Base-by-base conservation (phyloP, 2,797 vertebrate species). In the Oryzias sinensis region DNA sequence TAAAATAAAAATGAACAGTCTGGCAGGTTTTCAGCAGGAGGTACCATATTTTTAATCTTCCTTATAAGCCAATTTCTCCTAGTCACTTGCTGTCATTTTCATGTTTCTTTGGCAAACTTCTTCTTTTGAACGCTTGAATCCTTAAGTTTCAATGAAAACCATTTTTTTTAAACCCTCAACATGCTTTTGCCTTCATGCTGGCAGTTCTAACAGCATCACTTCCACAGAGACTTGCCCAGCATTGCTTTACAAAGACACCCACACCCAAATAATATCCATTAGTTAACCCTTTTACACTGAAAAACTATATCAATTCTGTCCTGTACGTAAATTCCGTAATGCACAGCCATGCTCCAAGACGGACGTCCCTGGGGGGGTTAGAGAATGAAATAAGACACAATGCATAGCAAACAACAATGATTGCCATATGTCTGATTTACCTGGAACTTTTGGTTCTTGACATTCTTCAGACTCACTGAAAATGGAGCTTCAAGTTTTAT, bases 131-230 rank as follows among this genome's bases (percentile, higher is more conserved):
- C 46, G 50, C 27, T 55, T 55, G 16, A 57, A 3, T 49, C 41
- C 68, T 17, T 20, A 54, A 17, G 33, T 59, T 43, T 49, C n/a
- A 56, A 8, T 8, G 9, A 55, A 46, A 48, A 59, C 58, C 49
- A 62, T 47, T 44, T 75, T 51, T 18, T 61, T 68, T 65, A 82
- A 62, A 81, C 67, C 66, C 56, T 61, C 17, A 27, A 75, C 80
- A 75, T 54, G 61, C 55, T 72, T 62, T 70, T 72, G 59, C 62
- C 55, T 61, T 80, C 76, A 78, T 68, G 74, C 86, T 86, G 74
- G 62, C 65, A 83, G 58, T 65, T 79, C 62, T 78, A 72, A 85
- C 64, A 84, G 76, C 76, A 77, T 82, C 68, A 27, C 13, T 52
- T 74, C 77, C 65, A 73, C 74, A 81, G 66, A 74, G 68, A 84